A percentile compares a stretch with the other conserved stretches of the same genome.
Evolutionary conservation across 2,113 vertebrate species (phyloP).

Genomic region (Condylura cristata): DNA sequence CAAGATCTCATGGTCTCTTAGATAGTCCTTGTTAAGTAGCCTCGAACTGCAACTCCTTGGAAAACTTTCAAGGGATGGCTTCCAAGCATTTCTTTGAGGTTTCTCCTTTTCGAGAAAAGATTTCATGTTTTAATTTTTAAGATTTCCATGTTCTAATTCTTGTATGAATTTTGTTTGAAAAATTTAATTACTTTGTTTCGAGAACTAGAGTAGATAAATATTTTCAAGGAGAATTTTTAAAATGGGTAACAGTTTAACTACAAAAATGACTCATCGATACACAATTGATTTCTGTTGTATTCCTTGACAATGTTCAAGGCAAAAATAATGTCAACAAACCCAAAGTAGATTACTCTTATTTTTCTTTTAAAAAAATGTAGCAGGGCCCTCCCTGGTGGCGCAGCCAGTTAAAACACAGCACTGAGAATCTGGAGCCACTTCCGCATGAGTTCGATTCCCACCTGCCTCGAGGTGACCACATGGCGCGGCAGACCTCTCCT

Average conservation of each 20-base stretch:
- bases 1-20: background rate
- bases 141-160: background rate
- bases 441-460: no score
- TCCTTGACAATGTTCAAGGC: background rate
- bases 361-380: constrained; percentile 24
- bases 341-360: background rate
- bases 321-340: constrained; percentile 37
- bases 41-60: background rate
- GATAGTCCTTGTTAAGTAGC: background rate
- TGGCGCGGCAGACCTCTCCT: no score
- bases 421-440: no score
- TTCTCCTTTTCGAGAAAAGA: background rate
- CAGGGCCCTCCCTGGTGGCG: no score
- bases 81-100: background rate
- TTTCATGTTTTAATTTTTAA: background rate
- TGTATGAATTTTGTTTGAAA: background rate
- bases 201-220: background rate
- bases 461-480: no score
- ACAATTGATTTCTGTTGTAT: background rate
- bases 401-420: no score
- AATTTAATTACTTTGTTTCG: background rate
- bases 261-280: background rate
- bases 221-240: constrained; percentile 5
- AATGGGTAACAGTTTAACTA: background rate
- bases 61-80: background rate